Base-by-base conservation (phyloP, 2,888 invertebrate species). In the Epiblema foenella region DNA sequence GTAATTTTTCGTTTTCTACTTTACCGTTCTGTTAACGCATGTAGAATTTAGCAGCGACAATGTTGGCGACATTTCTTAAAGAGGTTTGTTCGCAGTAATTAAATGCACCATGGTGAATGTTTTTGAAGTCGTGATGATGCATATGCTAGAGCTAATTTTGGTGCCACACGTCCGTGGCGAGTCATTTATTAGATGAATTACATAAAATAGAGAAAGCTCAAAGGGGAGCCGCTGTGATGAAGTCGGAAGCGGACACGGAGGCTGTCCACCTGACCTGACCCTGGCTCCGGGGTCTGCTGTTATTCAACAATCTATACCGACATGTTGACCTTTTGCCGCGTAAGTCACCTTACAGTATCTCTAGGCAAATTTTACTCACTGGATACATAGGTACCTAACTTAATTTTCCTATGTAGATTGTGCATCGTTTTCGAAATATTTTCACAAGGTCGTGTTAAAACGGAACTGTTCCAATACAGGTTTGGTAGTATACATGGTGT, bases 171-270 rank as follows among this genome's bases (percentile, higher is more conserved):
- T 74, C 68, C 74, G 64, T 73, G 75, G 75, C 75, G 10, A 60
- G 15, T 51, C 59, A 49, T 71, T 39, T 62, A 75, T 73, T 69
- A 71, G 60, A 75, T 59, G 64, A 78, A 82, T 87, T 85, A 83
- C 76, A 87, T 88, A 86, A 88, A 87, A 81, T 79, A 83, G 86
- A 86, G 90, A 90, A 90, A 89, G 89, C 79, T 68, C 68, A 80
- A 80, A 83, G 83, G 86, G 85, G 86, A 82, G 79, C 77, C 72
- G 78, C 75, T 70, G 74, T 71, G 73, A 73, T 72, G 71, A 57
- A 79, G 81, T 89, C 89, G 90, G 91, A 93, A 90, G 91, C 91
- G 90, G 90, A 92, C 81, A 85, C 87, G 89, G 89, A 91, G 75
- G 74, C 75, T 72, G 79, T 81, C 80, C 81, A 85, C 78, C 82